A percentile compares a stretch with the other conserved stretches of the same genome.
These are phyloP conservation scores for Archegozetes longisetosus DNA, from an alignment of 1,140 invertebrate genomes.

Conservation along the genomic window DNA sequence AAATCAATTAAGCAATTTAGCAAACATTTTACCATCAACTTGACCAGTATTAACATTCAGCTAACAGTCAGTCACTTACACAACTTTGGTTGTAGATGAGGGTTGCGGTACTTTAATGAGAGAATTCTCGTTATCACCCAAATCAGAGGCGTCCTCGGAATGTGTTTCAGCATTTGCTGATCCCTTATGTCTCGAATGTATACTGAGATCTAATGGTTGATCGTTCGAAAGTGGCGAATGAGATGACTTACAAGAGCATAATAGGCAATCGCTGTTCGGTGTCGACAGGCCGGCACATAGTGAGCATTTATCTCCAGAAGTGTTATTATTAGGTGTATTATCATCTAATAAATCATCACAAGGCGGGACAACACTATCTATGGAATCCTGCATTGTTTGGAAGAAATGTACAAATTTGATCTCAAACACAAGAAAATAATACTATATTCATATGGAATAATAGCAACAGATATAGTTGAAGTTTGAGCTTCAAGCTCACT, in stretches of 20 bases:
- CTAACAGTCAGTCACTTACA: constrained; percentile 20
- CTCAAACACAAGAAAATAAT: no score
- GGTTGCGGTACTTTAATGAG: constrained; percentile 30
- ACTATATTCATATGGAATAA: no score
- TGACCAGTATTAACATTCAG: neutral
- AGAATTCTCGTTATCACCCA: constrained; percentile 18
- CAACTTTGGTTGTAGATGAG: constrained; percentile 22
- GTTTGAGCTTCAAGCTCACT: no score
- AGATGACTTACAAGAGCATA: neutral
- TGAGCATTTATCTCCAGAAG: neutral
- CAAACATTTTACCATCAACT: no score
- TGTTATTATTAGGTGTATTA: neutral
- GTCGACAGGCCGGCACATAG: neutral
- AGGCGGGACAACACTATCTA: neutral
- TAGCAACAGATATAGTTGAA: no score
- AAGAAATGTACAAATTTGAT: neutral
- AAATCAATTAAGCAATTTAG: neutral
- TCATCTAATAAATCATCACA: neutral
- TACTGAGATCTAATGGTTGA: constrained; percentile 26
- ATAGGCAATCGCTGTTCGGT: neutral
- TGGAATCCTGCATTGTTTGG: neutral
- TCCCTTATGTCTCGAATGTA: constrained; percentile 27
- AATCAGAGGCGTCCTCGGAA: constrained; percentile 17
- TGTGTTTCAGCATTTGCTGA: constrained; percentile 3
- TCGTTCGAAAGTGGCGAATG: constrained; percentile 16